Base-by-base conservation (phyloP, 1,140 invertebrate species). In the Cyclargus thomasi region DNA sequence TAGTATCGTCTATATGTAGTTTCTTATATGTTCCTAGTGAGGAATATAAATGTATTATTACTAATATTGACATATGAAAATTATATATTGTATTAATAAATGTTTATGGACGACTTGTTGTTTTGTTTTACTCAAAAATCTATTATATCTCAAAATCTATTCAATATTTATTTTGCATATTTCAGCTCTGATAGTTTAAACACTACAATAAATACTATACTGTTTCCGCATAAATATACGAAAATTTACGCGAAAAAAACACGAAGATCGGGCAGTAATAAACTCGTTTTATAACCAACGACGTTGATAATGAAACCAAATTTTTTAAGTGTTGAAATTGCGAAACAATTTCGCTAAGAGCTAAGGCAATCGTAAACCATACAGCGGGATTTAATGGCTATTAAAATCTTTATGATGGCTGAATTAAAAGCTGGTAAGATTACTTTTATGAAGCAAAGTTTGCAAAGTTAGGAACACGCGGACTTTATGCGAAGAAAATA, bases 41-140 rank as follows among this genome's bases (percentile, higher is more conserved):
- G 80, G 85, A 80, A 70, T 75, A 75, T 90, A 82, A 82, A 79
- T 83, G 76, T 85, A 86, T 75, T 81, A 83, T 75, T 82, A 83
- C 73, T 82, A 74, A 81, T 86, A 90, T 82, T 86, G 81, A 77
- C 82, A 86, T 88, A 90, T 87, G 82, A 76, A 86, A 83, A 88
- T 84, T 82, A 82, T 83, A 83, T 83, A 86, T 79, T 88, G 82
- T 90, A 90, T 83, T 85, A 88, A 88, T 90, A 90, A 90, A 90
- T 90, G 85, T 90, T 88, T 88, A 87, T 88, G 82, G 79, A 90
- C 74, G 76, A 82, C 59, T 62, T 67, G 11, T 23, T 53, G 67
- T 66, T 68, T 71, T 68, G 20, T 68, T 70, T 70, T 69, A 57
- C 17, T 7, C 20, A 1, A 21, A 20, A 47, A 14, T 47, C 10